A percentile compares a stretch with the other conserved stretches of the same genome.
Evolutionary conservation across 2,797 vertebrate genomes (phyloP).

Genomic region (Sebastes trivittatus): DNA sequence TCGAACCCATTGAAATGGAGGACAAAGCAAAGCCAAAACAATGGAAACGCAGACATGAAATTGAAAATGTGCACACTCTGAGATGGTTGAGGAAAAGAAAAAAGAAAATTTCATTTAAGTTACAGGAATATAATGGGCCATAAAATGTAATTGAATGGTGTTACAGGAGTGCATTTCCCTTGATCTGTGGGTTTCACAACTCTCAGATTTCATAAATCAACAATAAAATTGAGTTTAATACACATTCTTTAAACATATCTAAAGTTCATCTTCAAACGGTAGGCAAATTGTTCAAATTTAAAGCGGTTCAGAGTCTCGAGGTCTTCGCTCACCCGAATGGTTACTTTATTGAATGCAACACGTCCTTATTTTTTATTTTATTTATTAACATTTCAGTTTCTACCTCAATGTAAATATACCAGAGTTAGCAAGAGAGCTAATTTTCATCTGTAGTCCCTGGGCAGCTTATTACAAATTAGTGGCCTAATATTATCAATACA

Average conservation of each 20-base stretch:
- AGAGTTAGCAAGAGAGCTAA: not conserved
- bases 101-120: not conserved
- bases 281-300: not conserved
- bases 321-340: conserved; percentile 5
- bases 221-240: not conserved
- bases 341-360: conserved; percentile 4
- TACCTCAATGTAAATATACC: not conserved
- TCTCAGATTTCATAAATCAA: not conserved
- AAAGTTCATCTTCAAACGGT: not conserved
- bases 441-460: not conserved
- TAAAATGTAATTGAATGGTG: conserved; percentile 2
- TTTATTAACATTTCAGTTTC: not conserved
- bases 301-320: not conserved
- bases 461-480: too few species aligned
- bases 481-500: not conserved
- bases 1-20: not conserved
- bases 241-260: not conserved
- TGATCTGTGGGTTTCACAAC: conserved; percentile 3
- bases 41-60: not conserved
- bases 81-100: not conserved
- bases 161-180: not conserved
- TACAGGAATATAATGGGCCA: not conserved
- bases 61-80: not conserved
- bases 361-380: not conserved
- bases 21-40: not conserved